Evolutionary conservation across 2,113 vertebrate genomes (phyloP), one percentile per base, ranked within the genome.

Genomic region (Cinclus mexicanus): DNA sequence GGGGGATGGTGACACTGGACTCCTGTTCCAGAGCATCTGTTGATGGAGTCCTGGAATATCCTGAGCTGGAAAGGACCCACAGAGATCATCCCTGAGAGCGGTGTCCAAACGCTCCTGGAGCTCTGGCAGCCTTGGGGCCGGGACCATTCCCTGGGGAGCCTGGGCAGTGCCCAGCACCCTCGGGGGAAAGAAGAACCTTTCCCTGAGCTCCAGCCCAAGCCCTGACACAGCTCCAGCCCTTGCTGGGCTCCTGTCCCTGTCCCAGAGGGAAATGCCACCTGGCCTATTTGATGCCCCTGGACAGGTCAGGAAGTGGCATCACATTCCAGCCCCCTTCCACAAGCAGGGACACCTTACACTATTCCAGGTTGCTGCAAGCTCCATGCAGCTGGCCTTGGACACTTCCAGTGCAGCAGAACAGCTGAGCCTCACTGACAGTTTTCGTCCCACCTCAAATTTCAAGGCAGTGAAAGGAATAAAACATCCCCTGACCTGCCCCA

Each of bases 11-110:
- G 15, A 35, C 9, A 0, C 39, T 4, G 3, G 9, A 17, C 10
- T 37, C 2, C 1, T 41, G 63, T 25, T 29, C 35, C 23, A 7
- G 59, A 76, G 61, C 50, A 31, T 44, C 77, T 2, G 0, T 46
- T 59, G 7, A 5, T 29, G 47, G 78, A 60, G 15, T 47, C n/a
- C 46, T 35, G 23, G 44, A 67, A 59, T 52, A 2, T 14, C 60
- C 63, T 31, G 55, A 42, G 21, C 3, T 9, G 35, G 29, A 2
- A 29, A 0, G 11, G 60, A 26, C 55, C n/a, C n/a, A 0, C 44
- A 68, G 2, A 20, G n/a, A 47, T 14, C 11, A 15, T 8, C 55
- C 87, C 77, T 65, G 67, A 2, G 3, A 50, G 59, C 23, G 4
- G 1, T 68, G 63, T 3, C 71, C 83, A 86, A 68, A 76, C 7